Conservation (phyloP, 2,113 vertebrate genomes). For the Mugil cephalus region DNA sequence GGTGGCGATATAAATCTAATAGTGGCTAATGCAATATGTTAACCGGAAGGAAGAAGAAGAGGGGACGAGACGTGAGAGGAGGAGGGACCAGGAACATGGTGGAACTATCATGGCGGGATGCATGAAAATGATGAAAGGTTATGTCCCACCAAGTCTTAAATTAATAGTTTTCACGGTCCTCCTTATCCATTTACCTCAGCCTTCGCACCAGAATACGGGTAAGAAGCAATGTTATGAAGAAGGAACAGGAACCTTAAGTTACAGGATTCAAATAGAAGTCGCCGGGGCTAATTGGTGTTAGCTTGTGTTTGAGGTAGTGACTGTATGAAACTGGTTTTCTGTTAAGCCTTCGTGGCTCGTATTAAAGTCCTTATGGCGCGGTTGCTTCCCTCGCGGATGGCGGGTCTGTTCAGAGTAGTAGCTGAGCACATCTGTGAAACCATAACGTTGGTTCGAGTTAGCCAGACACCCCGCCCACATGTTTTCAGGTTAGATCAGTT, state of each 20-base stretch:
- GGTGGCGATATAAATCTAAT: no score
- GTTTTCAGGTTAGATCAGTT: no score
- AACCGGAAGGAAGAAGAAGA: no score
- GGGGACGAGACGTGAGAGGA: neutral
- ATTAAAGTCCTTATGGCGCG: no score
- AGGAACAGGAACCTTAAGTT: neutral
- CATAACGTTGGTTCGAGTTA: neutral
- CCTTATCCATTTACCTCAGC: slow-evolving; percentile 43
- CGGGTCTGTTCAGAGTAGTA: no score
- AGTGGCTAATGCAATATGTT: no score
- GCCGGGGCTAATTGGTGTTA: slow-evolving; percentile 59
- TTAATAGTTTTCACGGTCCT: slow-evolving; percentile 24
- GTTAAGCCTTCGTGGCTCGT: neutral
- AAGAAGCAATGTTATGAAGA: slow-evolving; percentile 24
- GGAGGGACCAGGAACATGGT: neutral
- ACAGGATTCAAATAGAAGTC: neutral
- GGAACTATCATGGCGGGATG: slow-evolving; percentile 89
- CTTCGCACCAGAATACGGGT: slow-evolving; percentile 66
- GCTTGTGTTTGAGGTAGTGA: slow-evolving; percentile 31
- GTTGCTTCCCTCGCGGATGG: neutral
- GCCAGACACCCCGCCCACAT: neutral
- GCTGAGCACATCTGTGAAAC: neutral
- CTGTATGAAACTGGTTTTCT: neutral
- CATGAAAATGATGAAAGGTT: slow-evolving; percentile 82
- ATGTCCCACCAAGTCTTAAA: neutral